Evolutionary conservation across 2,113 vertebrate genomes (phyloP).

Genomic region (Oreotrochilus melanogaster): DNA sequence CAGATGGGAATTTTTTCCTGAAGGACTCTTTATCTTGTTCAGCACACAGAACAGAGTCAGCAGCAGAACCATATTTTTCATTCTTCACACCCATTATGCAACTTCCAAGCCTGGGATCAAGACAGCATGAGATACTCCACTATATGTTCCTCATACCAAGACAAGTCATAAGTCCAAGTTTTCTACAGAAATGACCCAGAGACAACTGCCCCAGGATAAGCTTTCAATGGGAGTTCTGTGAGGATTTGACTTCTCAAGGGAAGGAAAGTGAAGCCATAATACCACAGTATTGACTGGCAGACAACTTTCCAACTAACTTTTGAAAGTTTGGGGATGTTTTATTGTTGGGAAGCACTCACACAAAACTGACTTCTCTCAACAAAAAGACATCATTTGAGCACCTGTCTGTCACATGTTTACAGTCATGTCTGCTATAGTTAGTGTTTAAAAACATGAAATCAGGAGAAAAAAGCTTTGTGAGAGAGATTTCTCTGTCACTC

Average conservation of each 20-base stretch:
- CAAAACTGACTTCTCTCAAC: neutral
- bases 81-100: neutral
- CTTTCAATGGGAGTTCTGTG: neutral
- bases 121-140: neutral
- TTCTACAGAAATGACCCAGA: neutral
- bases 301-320: neutral
- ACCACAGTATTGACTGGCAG: neutral
- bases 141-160: neutral
- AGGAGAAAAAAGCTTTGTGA: neutral
- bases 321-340: neutral
- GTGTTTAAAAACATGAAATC: neutral
- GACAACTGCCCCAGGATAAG: neutral
- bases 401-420: neutral
- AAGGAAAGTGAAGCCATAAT: neutral
- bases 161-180: neutral
- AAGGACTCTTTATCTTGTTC: neutral
- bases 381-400: neutral
- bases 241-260: neutral
- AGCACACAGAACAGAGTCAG: neutral
- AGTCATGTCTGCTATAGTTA: rapidly evolving
- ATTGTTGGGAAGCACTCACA: neutral
- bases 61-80: neutral
- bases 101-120: neutral
- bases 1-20: neutral
- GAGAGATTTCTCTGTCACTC: neutral